Conservation (phyloP, 2,888 invertebrate species). For the Pseudolycoriella hygida region DNA sequence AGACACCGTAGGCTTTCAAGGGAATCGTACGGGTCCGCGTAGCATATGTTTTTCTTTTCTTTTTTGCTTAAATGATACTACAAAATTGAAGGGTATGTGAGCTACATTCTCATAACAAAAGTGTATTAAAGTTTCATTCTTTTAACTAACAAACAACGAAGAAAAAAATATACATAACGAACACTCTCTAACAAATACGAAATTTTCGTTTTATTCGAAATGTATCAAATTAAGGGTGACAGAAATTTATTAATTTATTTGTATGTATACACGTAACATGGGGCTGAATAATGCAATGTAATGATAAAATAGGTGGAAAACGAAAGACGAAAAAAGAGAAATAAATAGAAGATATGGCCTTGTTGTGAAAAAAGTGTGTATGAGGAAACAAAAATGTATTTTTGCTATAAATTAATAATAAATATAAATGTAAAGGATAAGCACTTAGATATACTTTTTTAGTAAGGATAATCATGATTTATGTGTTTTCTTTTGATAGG, state of each 20-base stretch:
- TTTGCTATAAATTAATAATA: constrained; percentile 7
- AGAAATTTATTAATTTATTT: constrained; percentile 13
- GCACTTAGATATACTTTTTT: constrained; percentile 4
- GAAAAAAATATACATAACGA: too few species aligned
- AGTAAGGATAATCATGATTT: constrained; percentile 7
- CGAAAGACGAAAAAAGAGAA: neutral
- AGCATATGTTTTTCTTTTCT: too few species aligned
- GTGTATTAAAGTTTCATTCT: too few species aligned
- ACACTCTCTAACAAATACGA: too few species aligned
- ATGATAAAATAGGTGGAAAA: constrained; percentile 7
- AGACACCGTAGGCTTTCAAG: too few species aligned
- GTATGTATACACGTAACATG: constrained; percentile 1
- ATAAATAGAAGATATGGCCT: neutral
- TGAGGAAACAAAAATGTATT: constrained; percentile 5
- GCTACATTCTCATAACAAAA: too few species aligned
- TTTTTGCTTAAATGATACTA: too few species aligned
- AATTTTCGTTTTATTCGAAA: constrained; percentile 1
- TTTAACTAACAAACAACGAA: too few species aligned
- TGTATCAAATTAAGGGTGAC: constrained; percentile 12
- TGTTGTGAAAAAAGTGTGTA: neutral
- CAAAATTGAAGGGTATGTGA: too few species aligned
- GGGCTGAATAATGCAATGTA: constrained; percentile 3
- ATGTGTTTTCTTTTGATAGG: constrained; percentile 5
- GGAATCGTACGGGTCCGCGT: too few species aligned
- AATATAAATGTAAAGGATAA: constrained; percentile 7